Evolutionary conservation across 2,113 vertebrate genomes (phyloP).

Genomic region (Calyptomena viridis): DNA sequence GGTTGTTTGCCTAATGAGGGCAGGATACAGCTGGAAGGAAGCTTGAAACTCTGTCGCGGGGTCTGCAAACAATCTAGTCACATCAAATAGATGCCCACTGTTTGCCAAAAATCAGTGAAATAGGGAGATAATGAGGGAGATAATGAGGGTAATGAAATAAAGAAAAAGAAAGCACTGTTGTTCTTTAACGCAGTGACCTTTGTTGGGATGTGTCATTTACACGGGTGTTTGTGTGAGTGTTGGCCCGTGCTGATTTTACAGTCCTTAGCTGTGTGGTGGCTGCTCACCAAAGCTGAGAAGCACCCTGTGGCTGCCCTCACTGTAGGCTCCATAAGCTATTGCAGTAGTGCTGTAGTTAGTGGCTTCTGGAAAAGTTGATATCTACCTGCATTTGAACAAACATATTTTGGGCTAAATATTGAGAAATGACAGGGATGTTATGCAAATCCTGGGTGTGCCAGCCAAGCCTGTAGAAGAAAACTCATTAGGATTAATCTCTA

Average conservation of each 20-base stretch:
- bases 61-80: constrained; percentile 35
- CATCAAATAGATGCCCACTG: constrained; percentile 41
- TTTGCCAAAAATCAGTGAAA: constrained; percentile 57
- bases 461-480: constrained; percentile 53
- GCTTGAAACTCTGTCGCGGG: not conserved
- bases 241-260: not conserved
- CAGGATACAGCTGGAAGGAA: constrained; percentile 43
- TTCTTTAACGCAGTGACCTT: constrained; percentile 2
- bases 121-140: constrained; percentile 6
- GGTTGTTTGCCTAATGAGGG: constrained; percentile 38
- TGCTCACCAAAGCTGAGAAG: constrained; percentile 3
- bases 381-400: constrained; percentile 58
- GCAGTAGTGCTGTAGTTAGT: constrained; percentile 68
- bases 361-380: constrained; percentile 69
- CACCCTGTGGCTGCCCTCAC: constrained; percentile 36
- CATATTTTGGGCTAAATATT: constrained; percentile 68
- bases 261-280: constrained; percentile 12
- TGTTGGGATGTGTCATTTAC: constrained; percentile 7
- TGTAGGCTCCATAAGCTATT: constrained; percentile 59
- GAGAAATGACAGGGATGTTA: constrained; percentile 75
- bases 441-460: constrained; percentile 74
- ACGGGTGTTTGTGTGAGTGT: not conserved
- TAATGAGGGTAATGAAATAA: constrained; percentile 15
- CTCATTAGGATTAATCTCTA: constrained; percentile 74
- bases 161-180: not conserved